Evolutionary conservation across 2,797 vertebrate species (phyloP).

Genomic region (Micrastur ruficollis): DNA sequence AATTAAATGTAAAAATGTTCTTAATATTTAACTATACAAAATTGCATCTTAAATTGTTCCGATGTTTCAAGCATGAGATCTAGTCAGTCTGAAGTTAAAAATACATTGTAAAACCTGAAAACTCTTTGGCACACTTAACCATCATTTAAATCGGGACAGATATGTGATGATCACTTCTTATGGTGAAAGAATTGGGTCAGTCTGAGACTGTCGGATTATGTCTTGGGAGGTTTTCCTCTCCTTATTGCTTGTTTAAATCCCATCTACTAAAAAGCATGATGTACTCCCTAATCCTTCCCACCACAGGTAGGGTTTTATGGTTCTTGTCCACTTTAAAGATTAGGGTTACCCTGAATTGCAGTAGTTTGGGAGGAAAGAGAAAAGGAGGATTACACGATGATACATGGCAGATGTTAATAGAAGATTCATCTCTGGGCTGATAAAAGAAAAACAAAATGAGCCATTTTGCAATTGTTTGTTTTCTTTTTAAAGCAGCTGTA

Average conservation of each 20-base stretch:
- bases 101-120: neutral
- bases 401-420: slow-evolving; percentile 70
- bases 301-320: slow-evolving; percentile 76
- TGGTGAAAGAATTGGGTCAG: slow-evolving; percentile 78
- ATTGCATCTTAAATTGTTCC: neutral
- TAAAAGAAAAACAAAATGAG: slow-evolving; percentile 62
- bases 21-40: neutral
- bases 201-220: slow-evolving; percentile 75
- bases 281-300: slow-evolving; percentile 73
- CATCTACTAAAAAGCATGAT: slow-evolving; percentile 71
- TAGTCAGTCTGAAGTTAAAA: neutral
- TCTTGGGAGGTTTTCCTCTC: slow-evolving; percentile 77
- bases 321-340: slow-evolving; percentile 82
- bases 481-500: slow-evolving; percentile 5
- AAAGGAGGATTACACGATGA: slow-evolving; percentile 71
- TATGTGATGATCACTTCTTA: slow-evolving; percentile 52
- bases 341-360: slow-evolving; percentile 73
- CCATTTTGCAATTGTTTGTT: slow-evolving; percentile 59
- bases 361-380: slow-evolving; percentile 59
- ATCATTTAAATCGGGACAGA: neutral
- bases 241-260: slow-evolving; percentile 76
- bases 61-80: neutral
- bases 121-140: slow-evolving; percentile 7
- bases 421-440: slow-evolving; percentile 54
- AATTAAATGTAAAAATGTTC: neutral